Percentiles rank a stretch among this genome's conserved stretches.
Evolutionary conservation across 2,797 vertebrate species (phyloP).

Genomic region (Meda fulgida): DNA sequence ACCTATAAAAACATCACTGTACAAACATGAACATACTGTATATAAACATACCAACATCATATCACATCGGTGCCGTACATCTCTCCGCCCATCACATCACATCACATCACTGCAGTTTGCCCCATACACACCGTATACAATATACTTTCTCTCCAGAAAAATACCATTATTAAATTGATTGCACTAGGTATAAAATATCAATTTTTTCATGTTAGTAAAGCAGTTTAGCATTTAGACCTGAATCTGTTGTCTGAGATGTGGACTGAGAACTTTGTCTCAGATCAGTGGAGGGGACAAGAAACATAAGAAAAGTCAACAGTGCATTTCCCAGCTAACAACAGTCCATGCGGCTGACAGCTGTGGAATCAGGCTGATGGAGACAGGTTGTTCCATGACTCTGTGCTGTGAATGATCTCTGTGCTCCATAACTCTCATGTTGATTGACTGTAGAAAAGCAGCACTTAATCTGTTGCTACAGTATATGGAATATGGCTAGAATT

Average conservation of each 20-base stretch:
- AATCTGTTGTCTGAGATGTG: conserved; percentile 27
- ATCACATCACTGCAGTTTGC: too few relatives aligned
- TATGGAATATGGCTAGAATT: background rate
- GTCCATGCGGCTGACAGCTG: conserved; percentile 40
- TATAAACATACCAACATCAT: too few relatives aligned
- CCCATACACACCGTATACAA: too few relatives aligned
- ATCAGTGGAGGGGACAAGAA: conserved; percentile 46
- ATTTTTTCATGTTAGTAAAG: background rate
- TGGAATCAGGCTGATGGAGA: conserved; percentile 27
- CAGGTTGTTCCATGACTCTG: conserved; percentile 39
- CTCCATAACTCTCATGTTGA: background rate
- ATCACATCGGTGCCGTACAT: too few relatives aligned
- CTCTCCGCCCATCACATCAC: too few relatives aligned
- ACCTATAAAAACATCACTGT: too few relatives aligned
- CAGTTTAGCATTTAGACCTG: background rate
- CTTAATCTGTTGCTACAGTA: background rate
- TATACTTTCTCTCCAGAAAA: too few relatives aligned
- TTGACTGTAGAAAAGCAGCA: conserved; percentile 22
- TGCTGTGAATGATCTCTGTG: conserved; percentile 32
- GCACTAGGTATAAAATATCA: too few relatives aligned
- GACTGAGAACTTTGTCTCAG: conserved; percentile 45
- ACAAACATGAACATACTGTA: too few relatives aligned
- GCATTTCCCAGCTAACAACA: conserved; percentile 43
- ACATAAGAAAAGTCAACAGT: conserved; percentile 49
- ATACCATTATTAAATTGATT: too few relatives aligned